Evolutionary conservation across 1,140 invertebrate species (phyloP), one percentile per base, ranked within the genome.

Genomic region (Psix sp.): DNA sequence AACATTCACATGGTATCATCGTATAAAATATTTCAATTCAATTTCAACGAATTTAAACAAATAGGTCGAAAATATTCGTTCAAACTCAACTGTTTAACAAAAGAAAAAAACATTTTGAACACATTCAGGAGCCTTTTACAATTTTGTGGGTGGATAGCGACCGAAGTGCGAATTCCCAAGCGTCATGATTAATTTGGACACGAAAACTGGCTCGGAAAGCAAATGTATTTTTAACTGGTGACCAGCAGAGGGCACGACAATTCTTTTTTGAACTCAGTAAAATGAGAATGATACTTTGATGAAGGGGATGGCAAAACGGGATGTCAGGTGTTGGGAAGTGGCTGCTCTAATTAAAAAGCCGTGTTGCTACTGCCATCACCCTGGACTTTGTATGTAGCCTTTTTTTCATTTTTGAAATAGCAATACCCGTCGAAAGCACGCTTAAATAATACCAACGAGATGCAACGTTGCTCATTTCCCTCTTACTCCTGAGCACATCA

Each of bases 321-420:
- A 84, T 84, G 84, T 86, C 84, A 84, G 84, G 85, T 86, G 82
- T 77, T 80, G 77, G 79, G 63, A 68, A 77, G 71, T 78, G 57
- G 78, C 78, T 76, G 79, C 81, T 86, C 84, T 86, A 86, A 86
- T 86, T 86, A 86, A 86, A 86, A 86, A 86, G 84, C 84, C 84
- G 81, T 86, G 85, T 86, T 79, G 78, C 76, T 76, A 68, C 65
- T 74, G 77, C 78, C 83, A 80, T 84, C 84, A 82, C 77, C 70
- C 77, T 79, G 78, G 76, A 80, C 79, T 77, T 81, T 70, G 79
- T 77, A 63, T 54, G 39, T 70, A 54, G 57, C 56, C 31, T 63
- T 72, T 63, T 81, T 78, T 82, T 82, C 82, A 84, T 86, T 86
- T 86, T 86, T 84, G 77, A 82, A 86, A 86, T 86, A 80, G 83